Evolutionary conservation across 2,888 invertebrate species (phyloP), one percentile per base, ranked within the genome.

Genomic region (Toxonevra muliebris): DNA sequence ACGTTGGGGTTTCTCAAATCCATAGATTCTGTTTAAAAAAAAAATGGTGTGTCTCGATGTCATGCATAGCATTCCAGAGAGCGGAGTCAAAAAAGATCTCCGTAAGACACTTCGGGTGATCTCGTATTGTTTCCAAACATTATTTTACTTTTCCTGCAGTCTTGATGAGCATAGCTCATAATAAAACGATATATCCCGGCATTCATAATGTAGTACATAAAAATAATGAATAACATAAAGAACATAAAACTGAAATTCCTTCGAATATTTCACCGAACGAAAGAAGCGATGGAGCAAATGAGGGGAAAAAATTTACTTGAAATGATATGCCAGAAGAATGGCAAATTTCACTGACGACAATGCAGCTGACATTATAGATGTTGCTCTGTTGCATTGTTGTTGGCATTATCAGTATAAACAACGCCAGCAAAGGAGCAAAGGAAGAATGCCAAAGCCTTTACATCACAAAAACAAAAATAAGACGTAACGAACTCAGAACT

Each of bases 161-260:
- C 43, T 61, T 52, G 61, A 48, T 57, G 59, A 45, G 19, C 43
- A 61, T 52, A 65, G 65, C 62, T 69, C 65, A 69, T 62, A 66
- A 15, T n/a, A 52, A 19, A 65, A 62, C 41, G 65, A 69, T 62
- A 60, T 41, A 59, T 10, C 43, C 13, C 48, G 17, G 43, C 48
- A 48, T 13, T 3, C 48, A 48, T 13, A 13, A 11, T 48, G 15
- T 13, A 4, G 48, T 48, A 11, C 48, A 48, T 5, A 9, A 48
- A 30, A 48, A 48, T 48, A 48, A 48, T 48, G 48, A 48, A 48
- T 48, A 48, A 48, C 8, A 48, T 48, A 48, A 48, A 48, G 15
- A 13, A 48, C 48, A 48, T 13, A 48, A 48, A 48, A 48, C 10
- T 48, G 8, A 48, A 48, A 48, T 48, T 48, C 48, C 48, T n/a